Base-by-base conservation (phyloP, 2,113 vertebrate species). In the Syngnathus scovelli region DNA sequence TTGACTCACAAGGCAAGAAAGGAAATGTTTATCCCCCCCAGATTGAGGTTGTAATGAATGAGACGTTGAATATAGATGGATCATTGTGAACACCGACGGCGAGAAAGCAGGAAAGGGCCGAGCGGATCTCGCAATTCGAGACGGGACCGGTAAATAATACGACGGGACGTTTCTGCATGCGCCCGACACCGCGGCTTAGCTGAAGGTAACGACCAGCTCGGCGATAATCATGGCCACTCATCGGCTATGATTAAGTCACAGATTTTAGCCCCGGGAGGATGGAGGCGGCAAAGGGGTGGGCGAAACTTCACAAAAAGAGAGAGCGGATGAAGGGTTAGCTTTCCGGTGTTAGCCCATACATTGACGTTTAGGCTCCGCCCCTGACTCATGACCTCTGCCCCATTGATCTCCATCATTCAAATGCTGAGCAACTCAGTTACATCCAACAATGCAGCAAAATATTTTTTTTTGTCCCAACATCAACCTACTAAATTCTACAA, bases 381-480 rank as follows among this genome's bases (percentile, higher is more conserved):
- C 67, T 80, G 78, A 83, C 19, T 21, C 3, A 21, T 21, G 49
- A 52, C 49, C 49, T 70, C 56, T 71, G 62, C 66, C 74, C 77
- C 68, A 51, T 18, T 49, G 52, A 51, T 63, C 69, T 80, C 67
- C 69, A 81, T 85, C 75, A 72, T 19, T 39, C 60, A 69, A 75
- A 74, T 60, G 39, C 65, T 62, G 39, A 70, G 52, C 33, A 39
- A 60, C 78, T 55, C 62, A 6, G 43, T 66, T 70, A 68, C 73
- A 63, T 27, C 52, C 72, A 43, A 92, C 87, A 81, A 89, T 87
- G 85, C 67, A 0, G 77, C 79, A 82, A 78, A 94, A 95, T 95
- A 92, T 95, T 86, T 86, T 68, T 33, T 33, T 33, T 33, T 33
- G 27, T 33, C 27, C 27, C 27, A 33, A 33, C 27, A 1, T 5